Evolutionary conservation across 2,888 invertebrate species (phyloP).

Genomic region (Heliconius cydno): DNA sequence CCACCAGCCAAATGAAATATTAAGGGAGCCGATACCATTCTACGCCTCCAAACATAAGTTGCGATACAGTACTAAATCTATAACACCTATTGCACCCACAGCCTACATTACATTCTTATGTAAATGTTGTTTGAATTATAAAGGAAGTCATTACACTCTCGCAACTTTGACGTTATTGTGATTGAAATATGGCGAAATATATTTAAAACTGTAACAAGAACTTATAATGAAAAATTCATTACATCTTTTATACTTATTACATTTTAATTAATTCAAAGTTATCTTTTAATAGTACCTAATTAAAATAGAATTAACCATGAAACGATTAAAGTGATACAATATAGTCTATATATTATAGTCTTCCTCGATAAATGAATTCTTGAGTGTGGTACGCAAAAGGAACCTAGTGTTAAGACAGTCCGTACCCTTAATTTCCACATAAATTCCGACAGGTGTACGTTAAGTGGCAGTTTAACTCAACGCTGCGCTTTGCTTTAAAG

Average conservation of each 20-base stretch:
- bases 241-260: not conserved
- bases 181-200: conserved; percentile 38
- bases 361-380: not conserved
- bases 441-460: too few species aligned
- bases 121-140: conserved; percentile 31
- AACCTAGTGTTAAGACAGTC: not conserved
- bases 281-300: too few species aligned
- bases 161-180: conserved; percentile 30
- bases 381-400: not conserved
- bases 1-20: conserved; percentile 4
- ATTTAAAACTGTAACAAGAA: conserved; percentile 21
- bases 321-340: not conserved
- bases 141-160: conserved; percentile 42
- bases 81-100: not conserved
- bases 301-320: not conserved
- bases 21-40: not conserved
- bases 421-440: too few species aligned
- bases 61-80: conserved; percentile 7
- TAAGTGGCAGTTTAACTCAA: not conserved
- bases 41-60: not conserved
- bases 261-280: too few species aligned
- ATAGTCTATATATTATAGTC: not conserved
- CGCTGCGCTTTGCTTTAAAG: not conserved
- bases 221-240: conserved; percentile 6
- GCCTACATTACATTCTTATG: conserved; percentile 26